Evolutionary conservation across 2,888 invertebrate genomes (phyloP), one percentile per base, ranked within the genome.

Genomic region (Xestia rhomboidea): DNA sequence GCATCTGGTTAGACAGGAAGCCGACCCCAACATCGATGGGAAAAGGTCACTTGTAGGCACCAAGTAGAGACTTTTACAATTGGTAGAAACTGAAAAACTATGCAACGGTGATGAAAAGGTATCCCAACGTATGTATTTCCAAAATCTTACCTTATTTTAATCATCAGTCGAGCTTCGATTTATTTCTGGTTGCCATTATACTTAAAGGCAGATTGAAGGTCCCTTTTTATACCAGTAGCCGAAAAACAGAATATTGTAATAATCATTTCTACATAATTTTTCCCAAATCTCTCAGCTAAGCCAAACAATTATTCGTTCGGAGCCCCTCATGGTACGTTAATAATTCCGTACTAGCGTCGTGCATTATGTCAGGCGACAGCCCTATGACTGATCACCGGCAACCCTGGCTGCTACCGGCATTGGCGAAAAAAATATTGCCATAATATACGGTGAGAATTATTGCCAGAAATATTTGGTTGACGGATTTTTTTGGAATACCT

Each of bases 361-460:
- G 93, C 94, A 94, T 94, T 93, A 94, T 93, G 89, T 86, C 87
- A 86, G 81, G 85, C 90, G 94, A 93, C 93, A 92, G 92, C 90
- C 74, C 82, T 64, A 91, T 95, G 94, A 95, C 90, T 89, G 94
- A 95, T 95, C 93, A 87, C 88, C 86, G 88, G 83, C 88, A 84
- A 67, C 85, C 75, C 80, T 82, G 80, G 54, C 77, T 76, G 85
- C 87, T 89, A 88, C 88, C 80, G 88, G 76, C 71, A 62, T 24
- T 27, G 41, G 57, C 70, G 74, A 79, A 87, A 86, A 88, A 88
- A 88, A 79, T 21, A 79, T 21, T 85, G 63, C 81, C 68, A 68
- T 73, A 85, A 75, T 74, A 80, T 78, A 78, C 51, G 51, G 54
- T 21, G 73, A 68, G 83, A 82, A 87, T 66, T 66, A 66, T 68